Percentiles rank a stretch among this genome's conserved stretches.
phyloP scores from a whole-genome alignment of 1,140 invertebrate genomes.

The Drosophila sucinea region DNA sequence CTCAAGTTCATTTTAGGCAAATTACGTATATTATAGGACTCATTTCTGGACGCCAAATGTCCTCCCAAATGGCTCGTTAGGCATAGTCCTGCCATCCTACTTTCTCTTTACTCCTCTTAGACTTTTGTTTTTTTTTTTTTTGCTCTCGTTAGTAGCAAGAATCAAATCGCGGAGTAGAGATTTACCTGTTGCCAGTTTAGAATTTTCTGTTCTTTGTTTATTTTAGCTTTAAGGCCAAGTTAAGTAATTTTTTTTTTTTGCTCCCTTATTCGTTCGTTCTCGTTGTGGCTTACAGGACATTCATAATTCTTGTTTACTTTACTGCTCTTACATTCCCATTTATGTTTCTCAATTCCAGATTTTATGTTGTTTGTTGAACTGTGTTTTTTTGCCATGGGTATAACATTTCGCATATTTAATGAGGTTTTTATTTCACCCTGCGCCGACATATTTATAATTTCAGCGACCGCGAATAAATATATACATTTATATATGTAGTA shows the following conservation, averaged over 20 bases:
- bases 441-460: constrained; percentile 75
- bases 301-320: constrained; percentile 78
- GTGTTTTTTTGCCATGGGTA: not conserved
- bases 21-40: constrained; percentile 66
- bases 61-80: constrained; percentile 67
- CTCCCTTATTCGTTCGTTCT: not conserved
- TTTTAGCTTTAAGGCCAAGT: constrained; percentile 20
- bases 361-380: constrained; percentile 40
- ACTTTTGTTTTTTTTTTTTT: constrained; percentile 12
- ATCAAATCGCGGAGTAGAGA: not conserved
- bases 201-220: constrained; percentile 12
- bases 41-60: constrained; percentile 56
- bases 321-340: constrained; percentile 17
- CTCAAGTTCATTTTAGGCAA: constrained; percentile 41
- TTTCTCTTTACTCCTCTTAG: constrained; percentile 12
- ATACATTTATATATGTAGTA: constrained; percentile 8
- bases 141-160: constrained; percentile 13
- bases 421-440: constrained; percentile 58
- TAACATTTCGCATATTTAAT: constrained; percentile 66
- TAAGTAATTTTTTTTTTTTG: constrained; percentile 21
- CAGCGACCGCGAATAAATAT: constrained; percentile 34
- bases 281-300: constrained; percentile 56
- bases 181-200: constrained; percentile 60
- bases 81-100: constrained; percentile 2
- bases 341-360: constrained; percentile 40